These are phyloP conservation scores for Pomacea maculata DNA, from an alignment of 1,140 invertebrate species.

Conservation along the genomic window DNA sequence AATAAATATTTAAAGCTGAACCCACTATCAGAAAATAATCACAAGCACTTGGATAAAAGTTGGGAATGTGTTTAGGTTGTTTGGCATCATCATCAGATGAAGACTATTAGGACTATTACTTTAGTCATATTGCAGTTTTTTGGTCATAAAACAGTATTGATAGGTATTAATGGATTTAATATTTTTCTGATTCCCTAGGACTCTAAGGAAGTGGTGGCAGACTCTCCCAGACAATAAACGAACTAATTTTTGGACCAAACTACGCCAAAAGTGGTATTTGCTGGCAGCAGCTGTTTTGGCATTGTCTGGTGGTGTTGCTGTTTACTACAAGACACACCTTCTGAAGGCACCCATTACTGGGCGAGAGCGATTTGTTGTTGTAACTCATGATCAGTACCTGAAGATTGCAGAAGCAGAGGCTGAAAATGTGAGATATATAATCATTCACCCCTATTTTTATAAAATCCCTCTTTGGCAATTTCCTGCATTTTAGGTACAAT, in stretches of 20 bases:
- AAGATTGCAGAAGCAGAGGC: slow-evolving; percentile 63
- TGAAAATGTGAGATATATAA: slow-evolving; percentile 51
- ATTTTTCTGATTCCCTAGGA: slow-evolving; percentile 40
- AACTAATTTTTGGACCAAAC: slow-evolving; percentile 40
- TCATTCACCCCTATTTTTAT: too few relatives aligned
- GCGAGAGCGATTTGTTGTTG: slow-evolving; percentile 68
- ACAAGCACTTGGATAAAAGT: too few relatives aligned
- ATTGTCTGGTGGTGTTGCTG: slow-evolving; percentile 23
- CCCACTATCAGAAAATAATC: too few relatives aligned
- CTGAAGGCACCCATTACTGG: slow-evolving; percentile 69
- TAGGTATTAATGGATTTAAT: not conserved
- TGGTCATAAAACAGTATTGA: not conserved
- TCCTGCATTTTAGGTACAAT: too few relatives aligned
- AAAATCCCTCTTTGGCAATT: too few relatives aligned
- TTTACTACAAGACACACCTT: slow-evolving; percentile 68
- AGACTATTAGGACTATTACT: too few relatives aligned
- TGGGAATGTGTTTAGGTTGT: too few relatives aligned
- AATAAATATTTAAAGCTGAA: too few relatives aligned
- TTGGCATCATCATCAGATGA: too few relatives aligned
- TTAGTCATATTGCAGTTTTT: not conserved
- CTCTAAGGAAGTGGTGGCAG: slow-evolving; percentile 68
- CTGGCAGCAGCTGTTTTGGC: slow-evolving; percentile 28
- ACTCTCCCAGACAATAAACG: slow-evolving; percentile 60
- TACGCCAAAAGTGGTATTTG: slow-evolving; percentile 57
- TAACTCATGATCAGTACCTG: slow-evolving; percentile 67